Percentiles rank a stretch among this genome's conserved stretches.
phyloP scores from a whole-genome alignment of 2,113 vertebrate genomes.

The Platysternon megacephalum region DNA sequence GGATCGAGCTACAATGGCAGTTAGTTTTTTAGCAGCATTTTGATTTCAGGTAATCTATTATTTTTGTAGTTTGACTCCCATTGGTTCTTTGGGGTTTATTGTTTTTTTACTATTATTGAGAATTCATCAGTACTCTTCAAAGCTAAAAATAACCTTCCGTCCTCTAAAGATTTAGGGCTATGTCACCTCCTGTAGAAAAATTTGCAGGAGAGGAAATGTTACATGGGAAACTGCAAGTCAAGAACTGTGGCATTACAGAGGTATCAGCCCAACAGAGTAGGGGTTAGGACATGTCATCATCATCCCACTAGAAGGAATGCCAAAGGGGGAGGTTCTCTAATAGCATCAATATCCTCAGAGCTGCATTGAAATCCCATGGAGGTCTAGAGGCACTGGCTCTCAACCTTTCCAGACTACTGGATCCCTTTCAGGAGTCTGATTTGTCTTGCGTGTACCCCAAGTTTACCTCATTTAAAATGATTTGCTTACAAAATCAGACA shows the following conservation, averaged over 20 bases:
- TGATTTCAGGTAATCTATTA: not conserved
- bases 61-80: not conserved
- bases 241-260: conserved; percentile 40
- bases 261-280: not conserved
- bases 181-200: not conserved
- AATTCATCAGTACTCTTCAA: not conserved
- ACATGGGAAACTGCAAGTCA: conserved; percentile 19
- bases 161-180: not conserved
- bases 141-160: not conserved
- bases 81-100: not conserved
- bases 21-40: not conserved
- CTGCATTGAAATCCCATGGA: conserved; percentile 12
- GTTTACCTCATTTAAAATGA: too few relatives aligned
- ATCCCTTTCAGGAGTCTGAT: too few relatives aligned
- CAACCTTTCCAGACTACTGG: too few relatives aligned
- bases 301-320: conserved; percentile 16
- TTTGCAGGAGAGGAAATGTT: conserved; percentile 18
- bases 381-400: not conserved
- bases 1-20: not conserved
- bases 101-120: not conserved
- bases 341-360: not conserved
- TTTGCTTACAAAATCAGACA: too few relatives aligned
- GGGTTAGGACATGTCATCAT: not conserved
- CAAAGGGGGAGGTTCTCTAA: not conserved
- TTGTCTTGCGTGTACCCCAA: too few relatives aligned